Percentiles rank a stretch among this genome's conserved stretches.
Conservation (phyloP, 2,113 vertebrate genomes). For the Neodontobutis hainanensis region DNA sequence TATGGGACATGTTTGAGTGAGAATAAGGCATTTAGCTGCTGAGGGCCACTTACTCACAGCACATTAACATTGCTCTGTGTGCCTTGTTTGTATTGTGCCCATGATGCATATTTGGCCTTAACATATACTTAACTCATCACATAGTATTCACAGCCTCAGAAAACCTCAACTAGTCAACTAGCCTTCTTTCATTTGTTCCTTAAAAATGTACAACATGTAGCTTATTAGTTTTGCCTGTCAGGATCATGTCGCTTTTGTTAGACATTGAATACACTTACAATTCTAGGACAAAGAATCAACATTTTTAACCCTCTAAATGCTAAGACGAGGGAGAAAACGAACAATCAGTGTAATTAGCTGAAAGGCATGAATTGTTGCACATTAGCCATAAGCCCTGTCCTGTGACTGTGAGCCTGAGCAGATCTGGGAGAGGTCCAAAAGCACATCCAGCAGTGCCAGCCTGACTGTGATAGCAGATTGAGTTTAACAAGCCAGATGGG, state of each 20-base stretch:
- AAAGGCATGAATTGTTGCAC: slow-evolving; percentile 11
- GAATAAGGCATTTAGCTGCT: slow-evolving; percentile 6
- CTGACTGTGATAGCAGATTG: slow-evolving; percentile 89
- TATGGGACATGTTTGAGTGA: slow-evolving; percentile 9
- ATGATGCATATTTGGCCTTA: not conserved
- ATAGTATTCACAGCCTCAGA: too few species aligned
- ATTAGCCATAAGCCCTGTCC: not conserved
- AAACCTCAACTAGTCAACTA: not conserved
- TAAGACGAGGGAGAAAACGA: too few species aligned
- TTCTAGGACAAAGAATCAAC: too few species aligned
- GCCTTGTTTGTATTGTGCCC: not conserved
- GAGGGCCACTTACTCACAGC: slow-evolving; percentile 14
- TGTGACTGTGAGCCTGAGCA: slow-evolving; percentile 10
- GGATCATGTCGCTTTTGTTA: too few species aligned
- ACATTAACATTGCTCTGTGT: slow-evolving; percentile 6
- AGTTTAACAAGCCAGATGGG: slow-evolving; percentile 98
- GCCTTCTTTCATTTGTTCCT: not conserved
- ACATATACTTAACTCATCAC: too few species aligned
- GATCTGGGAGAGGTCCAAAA: slow-evolving; percentile 48
- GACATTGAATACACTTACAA: too few species aligned
- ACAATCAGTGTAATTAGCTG: slow-evolving; percentile 4
- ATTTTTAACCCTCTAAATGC: too few species aligned
- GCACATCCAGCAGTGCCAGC: slow-evolving; percentile 40
- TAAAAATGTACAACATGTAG: too few species aligned
- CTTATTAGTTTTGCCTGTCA: too few species aligned